A percentile compares a stretch with the other conserved stretches of the same genome.
These are phyloP conservation scores for Notolabrus celidotus DNA, from an alignment of 2,797 vertebrate species.

Conservation along the genomic window DNA sequence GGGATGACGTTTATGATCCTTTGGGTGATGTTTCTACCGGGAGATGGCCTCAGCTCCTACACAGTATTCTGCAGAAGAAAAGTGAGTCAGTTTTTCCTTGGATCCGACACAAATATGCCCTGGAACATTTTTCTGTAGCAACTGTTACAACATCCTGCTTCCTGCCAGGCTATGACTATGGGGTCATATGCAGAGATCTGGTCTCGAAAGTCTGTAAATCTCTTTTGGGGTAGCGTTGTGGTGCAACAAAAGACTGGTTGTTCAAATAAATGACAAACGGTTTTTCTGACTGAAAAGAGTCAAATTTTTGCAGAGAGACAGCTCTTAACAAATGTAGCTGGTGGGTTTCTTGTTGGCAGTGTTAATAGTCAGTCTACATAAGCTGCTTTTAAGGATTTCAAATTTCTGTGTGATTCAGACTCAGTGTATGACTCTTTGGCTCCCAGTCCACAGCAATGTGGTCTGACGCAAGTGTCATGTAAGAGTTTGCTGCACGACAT, in stretches of 20 bases:
- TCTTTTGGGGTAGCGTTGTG: neutral
- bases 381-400: too few relatives aligned
- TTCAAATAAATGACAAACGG: neutral
- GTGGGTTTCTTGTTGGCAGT: too few relatives aligned
- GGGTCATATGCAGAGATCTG: neutral
- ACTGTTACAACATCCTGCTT: fast-evolving
- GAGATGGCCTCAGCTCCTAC: neutral
- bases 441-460: too few relatives aligned
- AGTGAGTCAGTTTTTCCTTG: neutral
- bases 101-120: neutral
- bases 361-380: too few relatives aligned
- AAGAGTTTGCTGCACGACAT: too few relatives aligned
- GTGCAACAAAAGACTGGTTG: neutral
- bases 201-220: neutral
- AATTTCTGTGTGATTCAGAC: too few relatives aligned
- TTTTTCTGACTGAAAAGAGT: neutral
- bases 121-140: neutral
- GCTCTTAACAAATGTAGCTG: too few relatives aligned
- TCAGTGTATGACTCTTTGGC: too few relatives aligned
- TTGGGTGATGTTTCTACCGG: neutral
- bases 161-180: neutral
- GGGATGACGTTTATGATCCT: neutral
- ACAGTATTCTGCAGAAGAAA: neutral
- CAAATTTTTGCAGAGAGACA: neutral
- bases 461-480: too few relatives aligned